Conservation (phyloP, 2,797 vertebrate genomes). For the Tokudaia muenninki region DNA sequence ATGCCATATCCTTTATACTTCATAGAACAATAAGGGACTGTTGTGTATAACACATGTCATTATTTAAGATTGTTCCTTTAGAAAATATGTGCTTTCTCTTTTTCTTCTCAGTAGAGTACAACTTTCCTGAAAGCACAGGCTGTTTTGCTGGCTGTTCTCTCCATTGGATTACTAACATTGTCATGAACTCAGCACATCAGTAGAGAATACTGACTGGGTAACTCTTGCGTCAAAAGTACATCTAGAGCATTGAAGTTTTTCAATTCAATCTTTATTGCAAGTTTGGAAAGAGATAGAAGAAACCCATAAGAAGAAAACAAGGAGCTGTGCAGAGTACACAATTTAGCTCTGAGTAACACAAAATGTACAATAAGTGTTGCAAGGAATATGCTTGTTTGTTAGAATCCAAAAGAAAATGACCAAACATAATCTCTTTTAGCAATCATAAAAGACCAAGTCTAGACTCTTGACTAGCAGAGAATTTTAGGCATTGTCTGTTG, state of each 20-base stretch:
- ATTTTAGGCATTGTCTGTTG: background rate
- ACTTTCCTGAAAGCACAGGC: background rate
- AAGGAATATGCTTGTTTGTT: constrained; percentile 30
- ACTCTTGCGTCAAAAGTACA: background rate
- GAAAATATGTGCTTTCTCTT: background rate
- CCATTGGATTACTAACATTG: background rate
- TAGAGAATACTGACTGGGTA: background rate
- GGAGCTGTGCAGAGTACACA: background rate
- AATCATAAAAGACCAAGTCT: background rate
- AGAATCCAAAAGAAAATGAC: background rate
- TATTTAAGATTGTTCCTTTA: background rate
- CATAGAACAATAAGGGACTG: background rate
- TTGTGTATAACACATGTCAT: background rate
- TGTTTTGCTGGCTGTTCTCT: background rate
- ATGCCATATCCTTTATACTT: background rate
- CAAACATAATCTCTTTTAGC: background rate
- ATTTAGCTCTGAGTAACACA: background rate
- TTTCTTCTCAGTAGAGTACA: background rate
- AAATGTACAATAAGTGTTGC: background rate
- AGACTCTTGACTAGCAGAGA: background rate
- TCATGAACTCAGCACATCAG: background rate
- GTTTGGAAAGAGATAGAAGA: constrained; percentile 31
- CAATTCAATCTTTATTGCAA: background rate
- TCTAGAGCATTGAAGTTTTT: background rate
- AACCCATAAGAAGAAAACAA: background rate